These are phyloP conservation scores for Ophraella communa DNA, from an alignment of 2,888 invertebrate genomes.

Conservation along the genomic window DNA sequence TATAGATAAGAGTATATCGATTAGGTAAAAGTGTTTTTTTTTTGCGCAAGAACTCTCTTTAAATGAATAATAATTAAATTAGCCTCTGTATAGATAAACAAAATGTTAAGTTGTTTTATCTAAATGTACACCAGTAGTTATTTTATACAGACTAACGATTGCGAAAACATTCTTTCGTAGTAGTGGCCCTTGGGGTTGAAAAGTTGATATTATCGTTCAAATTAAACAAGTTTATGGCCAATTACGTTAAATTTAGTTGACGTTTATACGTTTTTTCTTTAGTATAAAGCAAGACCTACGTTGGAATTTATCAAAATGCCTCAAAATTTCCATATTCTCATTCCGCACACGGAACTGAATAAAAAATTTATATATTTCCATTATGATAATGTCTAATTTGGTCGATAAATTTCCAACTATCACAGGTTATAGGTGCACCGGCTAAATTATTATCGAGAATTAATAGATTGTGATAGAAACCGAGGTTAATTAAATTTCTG, in stretches of 20 bases:
- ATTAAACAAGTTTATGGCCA: slow-evolving; percentile 25
- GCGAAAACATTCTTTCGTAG: background rate
- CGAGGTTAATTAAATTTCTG: slow-evolving; percentile 47
- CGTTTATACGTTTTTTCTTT: slow-evolving; percentile 19
- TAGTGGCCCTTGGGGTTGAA: background rate
- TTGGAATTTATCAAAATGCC: slow-evolving; percentile 20
- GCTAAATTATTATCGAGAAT: slow-evolving; percentile 48
- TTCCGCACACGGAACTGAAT: slow-evolving; percentile 21
- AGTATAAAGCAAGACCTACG: slow-evolving; percentile 15
- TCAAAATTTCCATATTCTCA: slow-evolving; percentile 26
- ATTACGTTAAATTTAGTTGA: slow-evolving; percentile 24
- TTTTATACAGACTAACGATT: background rate
- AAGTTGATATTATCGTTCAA: slow-evolving; percentile 21
- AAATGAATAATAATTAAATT: too few relatives aligned
- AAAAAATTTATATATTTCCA: slow-evolving; percentile 27
- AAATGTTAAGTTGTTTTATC: too few relatives aligned
- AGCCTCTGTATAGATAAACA: too few relatives aligned
- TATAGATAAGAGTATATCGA: slow-evolving; percentile 3
- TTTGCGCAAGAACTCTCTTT: background rate
- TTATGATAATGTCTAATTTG: slow-evolving; percentile 31
- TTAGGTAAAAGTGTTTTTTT: background rate
- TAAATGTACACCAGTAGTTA: background rate
- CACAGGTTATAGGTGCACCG: slow-evolving; percentile 27
- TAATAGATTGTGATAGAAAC: slow-evolving; percentile 51
- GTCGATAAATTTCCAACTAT: slow-evolving; percentile 30